phyloP scores from a whole-genome alignment of 2,113 vertebrate species.

The Glaucomys volans region DNA sequence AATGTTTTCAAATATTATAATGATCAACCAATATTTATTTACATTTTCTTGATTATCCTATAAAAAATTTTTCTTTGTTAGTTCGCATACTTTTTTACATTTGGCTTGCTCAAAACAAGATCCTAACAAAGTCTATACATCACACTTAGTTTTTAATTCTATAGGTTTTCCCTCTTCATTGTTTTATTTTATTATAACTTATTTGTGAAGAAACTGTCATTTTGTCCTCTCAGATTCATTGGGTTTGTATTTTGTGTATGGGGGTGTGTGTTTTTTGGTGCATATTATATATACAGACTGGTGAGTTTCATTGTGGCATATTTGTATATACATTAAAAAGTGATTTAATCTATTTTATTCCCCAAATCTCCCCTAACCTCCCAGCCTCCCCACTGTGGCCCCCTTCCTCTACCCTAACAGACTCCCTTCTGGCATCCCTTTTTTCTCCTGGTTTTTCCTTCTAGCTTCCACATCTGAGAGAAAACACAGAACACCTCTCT shows the following conservation, averaged over 20 bases:
- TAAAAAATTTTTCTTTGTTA: background rate
- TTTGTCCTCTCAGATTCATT: background rate
- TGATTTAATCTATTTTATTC: background rate
- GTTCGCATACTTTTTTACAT: background rate
- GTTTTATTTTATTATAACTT: background rate
- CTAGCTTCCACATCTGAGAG: background rate
- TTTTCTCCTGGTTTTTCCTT: background rate
- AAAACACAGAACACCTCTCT: background rate
- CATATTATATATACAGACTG: background rate
- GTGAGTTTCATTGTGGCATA: background rate
- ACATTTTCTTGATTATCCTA: background rate
- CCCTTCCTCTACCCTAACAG: background rate
- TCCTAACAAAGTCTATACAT: background rate
- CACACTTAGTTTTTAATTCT: background rate
- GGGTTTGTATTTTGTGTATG: background rate
- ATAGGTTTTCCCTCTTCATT: background rate
- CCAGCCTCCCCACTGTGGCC: background rate
- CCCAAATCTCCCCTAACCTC: background rate
- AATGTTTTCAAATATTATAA: background rate
- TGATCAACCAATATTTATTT: background rate
- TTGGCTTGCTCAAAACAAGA: background rate
- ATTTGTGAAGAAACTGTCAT: background rate
- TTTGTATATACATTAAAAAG: background rate
- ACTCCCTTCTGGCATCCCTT: background rate
- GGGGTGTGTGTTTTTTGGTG: background rate